Evolutionary conservation across 2,888 invertebrate genomes (phyloP).

Genomic region (Dexiosoma caninum): DNA sequence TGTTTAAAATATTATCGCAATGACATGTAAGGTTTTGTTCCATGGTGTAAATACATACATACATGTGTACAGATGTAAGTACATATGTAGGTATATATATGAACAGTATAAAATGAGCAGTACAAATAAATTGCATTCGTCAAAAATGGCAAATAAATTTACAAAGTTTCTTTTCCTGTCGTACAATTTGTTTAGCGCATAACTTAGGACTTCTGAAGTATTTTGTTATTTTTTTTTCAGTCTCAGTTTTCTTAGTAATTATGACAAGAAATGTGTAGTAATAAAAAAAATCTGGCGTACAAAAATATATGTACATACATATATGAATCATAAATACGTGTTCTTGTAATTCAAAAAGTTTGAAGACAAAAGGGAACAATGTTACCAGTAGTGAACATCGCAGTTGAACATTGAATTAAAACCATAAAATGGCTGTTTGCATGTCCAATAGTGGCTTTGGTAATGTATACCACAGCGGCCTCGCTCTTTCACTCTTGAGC

Average conservation of each 20-base stretch:
- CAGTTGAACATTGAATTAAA: not conserved
- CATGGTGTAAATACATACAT: too few species aligned
- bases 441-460: too few species aligned
- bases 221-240: conserved; percentile 13
- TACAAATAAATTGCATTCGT: not conserved
- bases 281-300: not conserved
- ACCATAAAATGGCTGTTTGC: too few species aligned
- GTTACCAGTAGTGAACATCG: not conserved
- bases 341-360: not conserved
- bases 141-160: conserved; percentile 9
- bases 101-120: conserved; percentile 7
- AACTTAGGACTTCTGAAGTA: conserved; percentile 45
- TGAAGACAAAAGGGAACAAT: not conserved
- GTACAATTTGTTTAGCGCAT: not conserved
- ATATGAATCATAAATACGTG: conserved; percentile 33
- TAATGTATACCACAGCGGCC: too few species aligned
- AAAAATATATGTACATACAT: too few species aligned
- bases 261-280: conserved; percentile 3
- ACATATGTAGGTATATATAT: not conserved
- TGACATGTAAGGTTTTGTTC: too few species aligned
- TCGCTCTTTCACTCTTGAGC: too few species aligned
- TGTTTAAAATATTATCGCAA: too few species aligned
- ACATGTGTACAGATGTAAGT: too few species aligned
- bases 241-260: conserved; percentile 13
- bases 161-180: conserved; percentile 6